Evolutionary conservation across 1,140 invertebrate species (phyloP), one percentile per base, ranked within the genome.

Genomic region (Polyergus mexicanus): DNA sequence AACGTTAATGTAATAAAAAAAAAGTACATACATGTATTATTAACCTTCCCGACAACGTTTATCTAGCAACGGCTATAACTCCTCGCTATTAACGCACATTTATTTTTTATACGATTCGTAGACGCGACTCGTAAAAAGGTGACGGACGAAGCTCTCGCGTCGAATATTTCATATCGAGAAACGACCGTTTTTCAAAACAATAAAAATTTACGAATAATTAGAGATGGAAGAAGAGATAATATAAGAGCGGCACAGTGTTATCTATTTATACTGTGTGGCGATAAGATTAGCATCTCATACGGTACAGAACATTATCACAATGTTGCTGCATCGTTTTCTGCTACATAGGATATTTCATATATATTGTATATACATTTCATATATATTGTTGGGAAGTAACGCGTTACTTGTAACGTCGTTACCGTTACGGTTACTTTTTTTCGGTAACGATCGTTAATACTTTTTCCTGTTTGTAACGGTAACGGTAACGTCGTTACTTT

Each of bases 31-130:
- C 41, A n/a, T 60, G 28, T 28, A 83, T 83, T 62, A 83, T 83
- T 83, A 47, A 62, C 1, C n/a, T 22, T n/a, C 28, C 25, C 32
- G 25, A 35, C 16, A 7, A 56, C 41, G 25, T 19, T 13, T 11
- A 41, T 78, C 28, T 51, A 51, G 16, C 4, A 51, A 35, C 44
- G n/a, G 19, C 16, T 35, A 66, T 22, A 60, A 13, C 44, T 41
- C 63, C 8, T 38, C 41, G n/a, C 76, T 68, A 80, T 80, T 69
- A 80, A 32, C 44, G 22, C n/a, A 8, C 63, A 69, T 69, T 66
- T 54, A 80, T 80, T 25, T 69, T 56, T 80, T 54, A 80, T 11
- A 3, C 22, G n/a, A 25, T 25, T 47, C 22, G 44, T 32, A 80
- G 76, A 51, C 38, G 41, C 58, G 22, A 5, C 28, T 63, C 25